Conservation (phyloP, 2,113 vertebrate genomes). For the Notarius quadriscutis region DNA sequence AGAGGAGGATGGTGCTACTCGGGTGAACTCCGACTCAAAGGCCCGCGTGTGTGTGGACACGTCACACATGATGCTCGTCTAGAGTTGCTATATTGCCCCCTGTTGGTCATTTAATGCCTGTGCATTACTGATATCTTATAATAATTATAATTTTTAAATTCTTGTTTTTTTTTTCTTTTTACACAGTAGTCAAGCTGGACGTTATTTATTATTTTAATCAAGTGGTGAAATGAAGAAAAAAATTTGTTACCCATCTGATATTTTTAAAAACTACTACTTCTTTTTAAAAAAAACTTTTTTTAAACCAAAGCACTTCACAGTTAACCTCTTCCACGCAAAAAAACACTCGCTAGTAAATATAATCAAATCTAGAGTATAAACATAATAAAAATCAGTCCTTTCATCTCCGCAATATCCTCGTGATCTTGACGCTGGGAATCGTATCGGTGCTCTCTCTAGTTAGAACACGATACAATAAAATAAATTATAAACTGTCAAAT, state of each 20-base stretch:
- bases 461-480: background rate
- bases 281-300: too few species aligned
- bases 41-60: background rate
- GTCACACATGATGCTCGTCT: background rate
- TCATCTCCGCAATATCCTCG: too few species aligned
- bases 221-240: too few species aligned
- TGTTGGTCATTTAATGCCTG: constrained; percentile 48
- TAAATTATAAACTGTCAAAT: background rate
- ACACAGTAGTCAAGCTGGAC: too few species aligned
- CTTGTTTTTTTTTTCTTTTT: too few species aligned
- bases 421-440: too few species aligned
- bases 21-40: constrained; percentile 46
- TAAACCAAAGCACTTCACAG: background rate
- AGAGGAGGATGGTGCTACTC: constrained; percentile 34
- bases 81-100: constrained; percentile 55
- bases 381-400: background rate
- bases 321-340: background rate
- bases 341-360: background rate
- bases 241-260: background rate
- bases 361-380: background rate
- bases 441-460: background rate
- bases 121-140: background rate
- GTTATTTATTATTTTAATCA: background rate
- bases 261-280: background rate
- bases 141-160: background rate